Percentiles rank a stretch among this genome's conserved stretches.
These are phyloP conservation scores for Stenodera caucasica DNA, from an alignment of 2,888 invertebrate species.

Conservation along the genomic window DNA sequence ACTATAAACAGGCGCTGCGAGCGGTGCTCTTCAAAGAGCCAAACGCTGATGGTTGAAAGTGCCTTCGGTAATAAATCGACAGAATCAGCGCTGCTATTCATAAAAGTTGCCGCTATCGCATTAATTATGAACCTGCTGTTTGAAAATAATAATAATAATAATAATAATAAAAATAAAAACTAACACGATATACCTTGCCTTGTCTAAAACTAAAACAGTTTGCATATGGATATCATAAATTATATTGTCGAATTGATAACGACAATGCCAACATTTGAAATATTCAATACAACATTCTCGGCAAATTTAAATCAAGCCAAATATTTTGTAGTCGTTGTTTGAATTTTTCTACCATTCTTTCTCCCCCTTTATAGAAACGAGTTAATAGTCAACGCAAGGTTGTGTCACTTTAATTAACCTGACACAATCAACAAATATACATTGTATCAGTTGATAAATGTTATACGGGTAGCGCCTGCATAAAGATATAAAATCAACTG, in stretches of 20 bases:
- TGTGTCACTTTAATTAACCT: conserved; percentile 7
- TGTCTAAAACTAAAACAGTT: too few relatives aligned
- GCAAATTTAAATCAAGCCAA: conserved; percentile 47
- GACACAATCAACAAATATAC: conserved; percentile 2
- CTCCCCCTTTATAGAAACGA: conserved; percentile 31
- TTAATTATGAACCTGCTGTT: conserved; percentile 53
- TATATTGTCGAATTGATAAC: conserved; percentile 48
- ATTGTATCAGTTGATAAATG: background rate
- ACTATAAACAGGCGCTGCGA: conserved; percentile 45
- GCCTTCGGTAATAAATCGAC: conserved; percentile 55
- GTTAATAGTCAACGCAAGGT: conserved; percentile 42
- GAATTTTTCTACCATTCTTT: too few relatives aligned
- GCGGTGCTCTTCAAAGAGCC: conserved; percentile 48
- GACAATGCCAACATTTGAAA: conserved; percentile 42
- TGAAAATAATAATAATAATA: too few relatives aligned
- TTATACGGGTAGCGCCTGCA: background rate
- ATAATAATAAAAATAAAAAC: too few relatives aligned
- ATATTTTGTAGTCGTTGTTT: conserved; percentile 30
- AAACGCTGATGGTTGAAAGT: conserved; percentile 49
- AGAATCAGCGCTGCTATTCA: conserved; percentile 55
- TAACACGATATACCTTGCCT: too few relatives aligned
- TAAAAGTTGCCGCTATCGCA: conserved; percentile 56
- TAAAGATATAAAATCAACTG: conserved; percentile 3
- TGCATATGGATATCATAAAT: conserved; percentile 55
- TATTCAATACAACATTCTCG: conserved; percentile 45